Conservation (phyloP, 1,140 invertebrate species). For the Listronotus oregonensis region DNA sequence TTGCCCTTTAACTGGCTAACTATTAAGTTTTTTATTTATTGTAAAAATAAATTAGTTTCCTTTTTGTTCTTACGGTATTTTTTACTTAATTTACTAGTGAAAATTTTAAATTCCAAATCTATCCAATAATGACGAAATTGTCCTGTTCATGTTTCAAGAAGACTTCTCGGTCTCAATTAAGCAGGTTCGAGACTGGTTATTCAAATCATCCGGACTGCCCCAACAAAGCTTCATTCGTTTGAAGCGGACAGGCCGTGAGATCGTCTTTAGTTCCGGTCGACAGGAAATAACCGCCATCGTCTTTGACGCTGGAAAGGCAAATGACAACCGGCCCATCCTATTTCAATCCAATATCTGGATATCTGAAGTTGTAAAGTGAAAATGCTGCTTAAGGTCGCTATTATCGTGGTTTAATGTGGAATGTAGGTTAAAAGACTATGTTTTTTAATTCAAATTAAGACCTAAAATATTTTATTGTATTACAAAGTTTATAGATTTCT, state of each 20-base stretch:
- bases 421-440: too few species aligned
- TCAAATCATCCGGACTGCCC: constrained; percentile 34
- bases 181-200: constrained; percentile 29
- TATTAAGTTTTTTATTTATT: too few species aligned
- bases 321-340: constrained; percentile 32
- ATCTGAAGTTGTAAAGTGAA: constrained; percentile 19
- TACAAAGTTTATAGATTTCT: too few species aligned
- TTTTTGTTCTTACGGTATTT: too few species aligned
- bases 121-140: constrained; percentile 27
- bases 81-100: not conserved
- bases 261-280: constrained; percentile 36
- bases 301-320: constrained; percentile 35
- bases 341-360: constrained; percentile 35
- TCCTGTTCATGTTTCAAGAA: constrained; percentile 19
- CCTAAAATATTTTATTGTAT: too few species aligned
- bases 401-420: constrained; percentile 9
- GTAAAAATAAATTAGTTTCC: too few species aligned
- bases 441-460: too few species aligned
- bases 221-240: constrained; percentile 27
- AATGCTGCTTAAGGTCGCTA: constrained; percentile 6
- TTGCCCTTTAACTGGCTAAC: too few species aligned
- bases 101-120: constrained; percentile 15
- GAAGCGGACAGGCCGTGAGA: constrained; percentile 30
- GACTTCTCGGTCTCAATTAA: constrained; percentile 33
- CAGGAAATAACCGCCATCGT: constrained; percentile 29